These are phyloP conservation scores for Lithophane semibrunnea DNA, from an alignment of 2,888 invertebrate species.

Conservation along the genomic window DNA sequence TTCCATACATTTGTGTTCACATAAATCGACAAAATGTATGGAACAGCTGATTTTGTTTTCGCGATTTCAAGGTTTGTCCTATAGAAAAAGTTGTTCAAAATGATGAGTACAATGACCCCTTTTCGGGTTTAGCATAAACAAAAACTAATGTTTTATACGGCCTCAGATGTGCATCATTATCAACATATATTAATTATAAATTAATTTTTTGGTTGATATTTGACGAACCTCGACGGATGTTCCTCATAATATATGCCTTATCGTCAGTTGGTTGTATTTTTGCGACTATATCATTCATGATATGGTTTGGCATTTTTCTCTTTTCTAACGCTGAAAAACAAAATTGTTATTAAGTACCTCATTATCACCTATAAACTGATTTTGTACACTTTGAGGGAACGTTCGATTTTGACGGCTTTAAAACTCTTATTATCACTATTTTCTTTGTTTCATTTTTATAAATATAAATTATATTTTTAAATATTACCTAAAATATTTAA, in stretches of 20 bases:
- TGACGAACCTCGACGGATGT: slow-evolving; percentile 38
- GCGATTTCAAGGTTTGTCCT: too few species aligned
- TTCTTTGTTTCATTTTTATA: too few species aligned
- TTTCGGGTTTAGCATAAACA: too few species aligned
- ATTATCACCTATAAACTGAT: neutral
- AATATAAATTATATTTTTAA: too few species aligned
- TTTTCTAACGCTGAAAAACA: slow-evolving; percentile 38
- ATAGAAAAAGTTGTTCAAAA: too few species aligned
- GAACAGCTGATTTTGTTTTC: too few species aligned
- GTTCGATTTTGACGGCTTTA: neutral
- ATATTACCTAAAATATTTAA: too few species aligned
- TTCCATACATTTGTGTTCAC: too few species aligned
- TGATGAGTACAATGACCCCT: too few species aligned
- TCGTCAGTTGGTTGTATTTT: slow-evolving; percentile 44
- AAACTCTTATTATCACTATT: neutral
- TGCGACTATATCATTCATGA: slow-evolving; percentile 32
- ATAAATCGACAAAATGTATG: too few species aligned
- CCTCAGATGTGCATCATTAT: neutral
- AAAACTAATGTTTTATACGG: too few species aligned
- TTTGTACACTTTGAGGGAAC: neutral
- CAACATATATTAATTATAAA: too few species aligned
- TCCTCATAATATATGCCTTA: slow-evolving; percentile 31
- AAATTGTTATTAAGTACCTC: neutral
- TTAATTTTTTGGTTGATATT: neutral
- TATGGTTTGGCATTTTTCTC: slow-evolving; percentile 21